A percentile compares a stretch with the other conserved stretches of the same genome.
phyloP scores from a whole-genome alignment of 2,113 vertebrate species.

The Dissostichus mawsoni region DNA sequence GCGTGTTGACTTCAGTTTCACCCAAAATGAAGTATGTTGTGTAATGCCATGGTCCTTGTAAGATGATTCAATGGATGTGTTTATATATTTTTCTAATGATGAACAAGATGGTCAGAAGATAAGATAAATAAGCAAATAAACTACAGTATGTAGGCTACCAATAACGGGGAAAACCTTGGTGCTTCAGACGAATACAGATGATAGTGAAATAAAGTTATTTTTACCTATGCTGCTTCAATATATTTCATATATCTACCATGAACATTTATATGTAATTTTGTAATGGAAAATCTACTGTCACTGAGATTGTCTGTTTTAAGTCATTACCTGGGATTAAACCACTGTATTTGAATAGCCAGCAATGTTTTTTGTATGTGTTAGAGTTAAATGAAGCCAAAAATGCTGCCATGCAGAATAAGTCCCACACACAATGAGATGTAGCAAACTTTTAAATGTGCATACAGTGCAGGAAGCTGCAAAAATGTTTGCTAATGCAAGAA shows the following conservation, averaged over 20 bases:
- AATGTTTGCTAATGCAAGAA: slow-evolving; percentile 61
- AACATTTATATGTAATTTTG: neutral
- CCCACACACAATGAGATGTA: slow-evolving; percentile 26
- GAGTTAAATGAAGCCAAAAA: slow-evolving; percentile 34
- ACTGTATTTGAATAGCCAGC: neutral
- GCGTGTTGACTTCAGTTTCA: neutral
- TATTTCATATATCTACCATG: neutral
- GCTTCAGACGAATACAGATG: slow-evolving; percentile 10
- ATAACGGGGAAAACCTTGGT: neutral
- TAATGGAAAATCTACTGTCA: neutral
- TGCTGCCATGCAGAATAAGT: slow-evolving; percentile 41
- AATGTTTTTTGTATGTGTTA: neutral
- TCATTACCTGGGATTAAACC: neutral
- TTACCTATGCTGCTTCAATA: neutral
- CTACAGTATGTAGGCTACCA: neutral
- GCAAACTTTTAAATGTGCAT: slow-evolving; percentile 61
- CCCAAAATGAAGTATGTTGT: neutral
- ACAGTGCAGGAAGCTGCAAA: slow-evolving; percentile 59
- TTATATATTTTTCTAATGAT: neutral
- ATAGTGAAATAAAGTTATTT: neutral
- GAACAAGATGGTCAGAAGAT: neutral
- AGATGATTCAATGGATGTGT: neutral
- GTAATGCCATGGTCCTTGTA: neutral
- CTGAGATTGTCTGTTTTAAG: neutral
- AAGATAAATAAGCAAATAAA: neutral